phyloP scores from a whole-genome alignment of 2,888 invertebrate genomes.

The Tuta absoluta region DNA sequence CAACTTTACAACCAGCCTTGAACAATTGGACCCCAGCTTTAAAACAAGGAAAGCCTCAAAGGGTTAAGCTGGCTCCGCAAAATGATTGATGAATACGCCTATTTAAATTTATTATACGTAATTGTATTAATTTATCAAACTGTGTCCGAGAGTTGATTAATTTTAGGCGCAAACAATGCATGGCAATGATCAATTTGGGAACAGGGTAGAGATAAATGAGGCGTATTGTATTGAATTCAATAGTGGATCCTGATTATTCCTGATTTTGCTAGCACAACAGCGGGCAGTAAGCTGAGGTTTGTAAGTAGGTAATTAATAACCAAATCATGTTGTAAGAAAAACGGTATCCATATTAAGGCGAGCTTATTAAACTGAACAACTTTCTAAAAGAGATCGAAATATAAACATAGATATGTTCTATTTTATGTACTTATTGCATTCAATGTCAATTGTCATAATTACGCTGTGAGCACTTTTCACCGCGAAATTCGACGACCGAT shows the following conservation, averaged over 20 bases:
- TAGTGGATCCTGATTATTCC: background rate
- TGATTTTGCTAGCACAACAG: background rate
- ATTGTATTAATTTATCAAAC: conserved; percentile 19
- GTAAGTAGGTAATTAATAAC: too few species aligned
- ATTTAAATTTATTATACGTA: conserved; percentile 12
- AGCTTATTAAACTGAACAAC: too few species aligned
- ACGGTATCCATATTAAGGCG: too few species aligned
- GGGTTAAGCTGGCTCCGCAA: conserved; percentile 59
- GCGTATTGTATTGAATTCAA: background rate
- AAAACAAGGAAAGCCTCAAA: conserved; percentile 66
- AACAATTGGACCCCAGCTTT: conserved; percentile 67
- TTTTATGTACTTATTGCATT: too few species aligned
- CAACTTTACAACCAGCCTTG: conserved; percentile 70
- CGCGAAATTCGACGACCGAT: too few species aligned
- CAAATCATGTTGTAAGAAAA: too few species aligned
- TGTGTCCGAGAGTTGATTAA: conserved; percentile 1
- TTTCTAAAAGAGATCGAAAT: too few species aligned
- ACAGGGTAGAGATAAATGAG: conserved; percentile 1
- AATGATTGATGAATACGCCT: conserved; percentile 57
- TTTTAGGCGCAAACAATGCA: conserved; percentile 8
- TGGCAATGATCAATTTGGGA: background rate
- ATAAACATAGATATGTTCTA: too few species aligned
- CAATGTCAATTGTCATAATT: too few species aligned
- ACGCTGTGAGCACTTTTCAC: too few species aligned
- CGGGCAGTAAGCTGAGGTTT: too few species aligned